Evolutionary conservation across 2,797 vertebrate genomes (phyloP).

Genomic region (Holocentrus rufus): DNA sequence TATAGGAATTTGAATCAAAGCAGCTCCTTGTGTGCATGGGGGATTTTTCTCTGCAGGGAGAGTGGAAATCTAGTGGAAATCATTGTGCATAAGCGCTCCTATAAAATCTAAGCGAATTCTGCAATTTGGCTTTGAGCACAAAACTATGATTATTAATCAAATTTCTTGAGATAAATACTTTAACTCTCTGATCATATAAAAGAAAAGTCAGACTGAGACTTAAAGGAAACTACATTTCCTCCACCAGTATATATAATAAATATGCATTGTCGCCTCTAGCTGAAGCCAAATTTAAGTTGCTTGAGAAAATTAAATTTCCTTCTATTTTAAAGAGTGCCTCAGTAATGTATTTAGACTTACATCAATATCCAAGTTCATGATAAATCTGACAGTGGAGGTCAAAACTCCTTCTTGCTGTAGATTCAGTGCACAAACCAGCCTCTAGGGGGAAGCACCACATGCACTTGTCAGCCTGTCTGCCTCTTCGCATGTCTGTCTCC

Average conservation of each 20-base stretch:
- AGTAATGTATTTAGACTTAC: background rate
- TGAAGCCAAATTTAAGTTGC: background rate
- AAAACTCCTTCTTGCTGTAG: slow-evolving; percentile 1
- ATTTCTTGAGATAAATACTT: background rate
- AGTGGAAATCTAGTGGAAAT: background rate
- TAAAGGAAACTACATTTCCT: background rate
- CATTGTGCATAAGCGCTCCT: slow-evolving; percentile 1
- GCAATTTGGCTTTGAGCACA: slow-evolving; percentile 10
- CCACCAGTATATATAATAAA: background rate
- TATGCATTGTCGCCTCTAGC: background rate
- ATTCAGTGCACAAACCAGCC: slow-evolving; percentile 60
- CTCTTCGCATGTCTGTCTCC: slow-evolving; percentile 4
- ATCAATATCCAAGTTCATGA: background rate
- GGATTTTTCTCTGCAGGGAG: background rate
- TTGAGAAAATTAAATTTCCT: background rate
- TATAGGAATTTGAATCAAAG: background rate
- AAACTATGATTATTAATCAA: background rate
- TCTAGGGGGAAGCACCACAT: slow-evolving; percentile 75
- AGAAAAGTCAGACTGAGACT: background rate
- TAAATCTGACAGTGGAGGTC: slow-evolving; percentile 12
- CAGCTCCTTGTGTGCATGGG: background rate
- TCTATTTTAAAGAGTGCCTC: background rate
- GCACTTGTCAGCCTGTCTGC: too few relatives aligned
- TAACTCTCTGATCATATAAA: background rate
- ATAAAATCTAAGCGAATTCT: slow-evolving; percentile 6